A percentile compares a stretch with the other conserved stretches of the same genome.
Conservation (phyloP, 2,113 vertebrate species). For the Pundamilia nyererei region DNA sequence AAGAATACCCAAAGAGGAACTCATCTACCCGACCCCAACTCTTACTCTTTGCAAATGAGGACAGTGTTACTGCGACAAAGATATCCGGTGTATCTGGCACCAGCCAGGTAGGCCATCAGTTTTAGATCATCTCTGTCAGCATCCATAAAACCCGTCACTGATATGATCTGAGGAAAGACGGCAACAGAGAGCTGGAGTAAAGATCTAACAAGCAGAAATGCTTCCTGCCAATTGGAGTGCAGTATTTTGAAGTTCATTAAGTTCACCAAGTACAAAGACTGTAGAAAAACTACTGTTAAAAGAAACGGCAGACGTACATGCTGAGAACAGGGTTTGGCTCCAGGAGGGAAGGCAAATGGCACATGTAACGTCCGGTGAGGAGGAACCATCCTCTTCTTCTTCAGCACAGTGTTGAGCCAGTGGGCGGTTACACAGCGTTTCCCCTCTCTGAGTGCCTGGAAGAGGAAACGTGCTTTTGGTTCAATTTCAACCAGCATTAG, state of each 20-base stretch:
- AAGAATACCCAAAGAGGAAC: neutral
- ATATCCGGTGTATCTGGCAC: constrained; percentile 92
- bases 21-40: neutral
- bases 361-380: constrained; percentile 90
- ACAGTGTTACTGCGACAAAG: constrained; percentile 93
- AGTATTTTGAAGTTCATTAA: neutral
- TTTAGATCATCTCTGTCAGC: constrained; percentile 94
- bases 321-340: constrained; percentile 92
- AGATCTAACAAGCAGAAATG: neutral
- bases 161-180: constrained; percentile 81
- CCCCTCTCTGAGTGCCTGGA: constrained; percentile 85
- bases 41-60: constrained; percentile 93
- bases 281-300: fast-evolving
- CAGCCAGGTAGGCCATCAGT: constrained; percentile 90
- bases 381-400: constrained; percentile 89
- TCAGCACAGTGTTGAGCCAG: constrained; percentile 89
- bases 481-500: neutral
- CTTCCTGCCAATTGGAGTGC: neutral
- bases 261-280: neutral
- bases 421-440: constrained; percentile 94
- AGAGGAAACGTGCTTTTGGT: neutral
- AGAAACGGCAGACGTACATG: constrained; percentile 74
- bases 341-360: constrained; percentile 91
- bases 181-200: neutral
- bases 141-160: constrained; percentile 93